Evolutionary conservation across 2,888 invertebrate genomes (phyloP), one percentile per base, ranked within the genome.

Genomic region (Malachius bipustulatus): DNA sequence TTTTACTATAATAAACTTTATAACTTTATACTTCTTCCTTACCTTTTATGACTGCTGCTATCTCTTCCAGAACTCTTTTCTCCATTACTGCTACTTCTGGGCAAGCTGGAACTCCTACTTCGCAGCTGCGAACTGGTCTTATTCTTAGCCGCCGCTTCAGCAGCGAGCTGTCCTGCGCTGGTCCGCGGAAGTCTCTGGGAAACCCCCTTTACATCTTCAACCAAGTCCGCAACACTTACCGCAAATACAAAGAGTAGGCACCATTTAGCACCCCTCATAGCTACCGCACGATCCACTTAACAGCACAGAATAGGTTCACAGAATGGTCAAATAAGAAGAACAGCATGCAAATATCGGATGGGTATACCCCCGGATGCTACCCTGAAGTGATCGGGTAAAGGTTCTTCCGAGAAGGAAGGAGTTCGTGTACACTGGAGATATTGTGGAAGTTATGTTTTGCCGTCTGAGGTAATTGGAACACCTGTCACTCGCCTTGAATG

Each of bases 141-240:
- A 40, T 63, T 63, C 42, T 60, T 60, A 3, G 60, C 60, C 28
- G 59, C 59, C 11, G 60, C 61, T 11, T 57, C 58, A 4, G 61
- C 62, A 15, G 64, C 63, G 44, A 69, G 55, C 50, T 71, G 70
- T 46, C 63, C 71, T 46, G 75, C 69, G 54, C 75, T 70, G 45
- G 75, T 67, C 43, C 75, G 63, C 34, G 75, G 71, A 40, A 72
- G 58, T 30, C 72, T 64, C 45, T 70, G 60, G 61, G 57, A 52
- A 56, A 47, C 46, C 33, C 46, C 49, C 30, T 35, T 31, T 24
- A 37, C 45, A 26, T 60, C 47, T 61, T 64, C 50, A 64, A 65
- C 45, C 64, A 60, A 49, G 36, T 47, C 46, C 30, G 35, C 42
- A 38, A 45, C 51, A 46, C 50, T 38, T 37, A 44, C 47, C 37